Percentiles rank a stretch among this genome's conserved stretches.
Evolutionary conservation across 2,888 invertebrate genomes (phyloP).

Genomic region (Rosalia funebris): DNA sequence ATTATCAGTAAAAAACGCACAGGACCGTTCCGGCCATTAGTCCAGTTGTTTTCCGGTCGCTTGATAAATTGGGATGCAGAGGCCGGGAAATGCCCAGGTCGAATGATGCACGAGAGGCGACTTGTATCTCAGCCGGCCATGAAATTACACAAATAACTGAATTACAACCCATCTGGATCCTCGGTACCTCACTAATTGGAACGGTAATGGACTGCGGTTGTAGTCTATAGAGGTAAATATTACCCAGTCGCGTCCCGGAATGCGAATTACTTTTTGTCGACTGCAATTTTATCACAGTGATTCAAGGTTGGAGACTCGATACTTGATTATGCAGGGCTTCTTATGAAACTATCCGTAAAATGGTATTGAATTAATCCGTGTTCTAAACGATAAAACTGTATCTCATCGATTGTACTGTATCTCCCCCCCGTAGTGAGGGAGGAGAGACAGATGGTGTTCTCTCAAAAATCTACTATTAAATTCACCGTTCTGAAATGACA

Average conservation of each 20-base stretch:
- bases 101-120: conserved; percentile 10
- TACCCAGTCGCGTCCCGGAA: not conserved
- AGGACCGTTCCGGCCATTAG: not conserved
- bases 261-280: not conserved
- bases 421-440: too few species aligned
- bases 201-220: conserved; percentile 30
- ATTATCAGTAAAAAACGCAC: not conserved
- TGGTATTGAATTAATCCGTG: too few species aligned
- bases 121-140: conserved; percentile 35
- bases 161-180: conserved; percentile 30
- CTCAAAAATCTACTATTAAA: too few species aligned
- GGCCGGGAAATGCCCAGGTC: not conserved
- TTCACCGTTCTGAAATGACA: too few species aligned
- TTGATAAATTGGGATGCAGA: not conserved
- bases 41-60: not conserved
- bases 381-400: too few species aligned
- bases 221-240: conserved; percentile 24
- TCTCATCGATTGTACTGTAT: too few species aligned
- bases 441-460: too few species aligned
- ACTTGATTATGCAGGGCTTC: too few species aligned
- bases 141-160: conserved; percentile 43
- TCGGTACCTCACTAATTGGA: conserved; percentile 36
- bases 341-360: too few species aligned
- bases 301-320: too few species aligned
- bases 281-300: too few species aligned